Evolutionary conservation across 2,888 invertebrate genomes (phyloP), one percentile per base, ranked within the genome.

Genomic region (Eristalis tenax): DNA sequence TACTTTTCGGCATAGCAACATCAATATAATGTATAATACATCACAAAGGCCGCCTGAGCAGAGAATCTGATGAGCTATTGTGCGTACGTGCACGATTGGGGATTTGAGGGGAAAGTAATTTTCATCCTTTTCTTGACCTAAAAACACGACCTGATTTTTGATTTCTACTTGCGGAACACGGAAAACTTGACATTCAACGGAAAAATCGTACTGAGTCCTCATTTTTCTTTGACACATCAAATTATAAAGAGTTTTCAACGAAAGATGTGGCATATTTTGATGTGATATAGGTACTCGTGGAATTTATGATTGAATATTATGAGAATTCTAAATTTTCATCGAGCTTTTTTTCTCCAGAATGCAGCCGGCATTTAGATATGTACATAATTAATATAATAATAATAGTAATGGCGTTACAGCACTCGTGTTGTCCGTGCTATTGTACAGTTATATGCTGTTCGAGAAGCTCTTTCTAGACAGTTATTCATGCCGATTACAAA

Each of bases 71-170:
- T 63, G 70, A 76, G 64, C 69, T 73, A 73, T 73, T 73, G 73
- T 73, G 15, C 28, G 15, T 28, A 43, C 26, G 68, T 59, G 26
- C 26, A 4, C 35, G 28, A 63, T 70, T 56, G 56, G 28, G 15
- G 22, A 22, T 18, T 50, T 56, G 63, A 22, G 22, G 26, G 26
- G 61, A 56, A 70, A 35, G 61, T 35, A 63, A 61, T 38, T 65
- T 70, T 59, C 65, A 80, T 68, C 76, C 76, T 61, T 80, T 84
- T 71, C 61, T 68, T 75, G 80, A 63, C 66, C 71, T 68, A 26
- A 71, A 76, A 71, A 76, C 64, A 56, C 80, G 76, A 64, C 84
- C 71, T 68, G 64, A 76, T 65, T 65, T 82, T 61, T 59, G 8
- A 65, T 70, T 43, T 66, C 23, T 22, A 18, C 35, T 77, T 23